Conservation (phyloP, 2,113 vertebrate species). For the Hiodon tergisus region DNA sequence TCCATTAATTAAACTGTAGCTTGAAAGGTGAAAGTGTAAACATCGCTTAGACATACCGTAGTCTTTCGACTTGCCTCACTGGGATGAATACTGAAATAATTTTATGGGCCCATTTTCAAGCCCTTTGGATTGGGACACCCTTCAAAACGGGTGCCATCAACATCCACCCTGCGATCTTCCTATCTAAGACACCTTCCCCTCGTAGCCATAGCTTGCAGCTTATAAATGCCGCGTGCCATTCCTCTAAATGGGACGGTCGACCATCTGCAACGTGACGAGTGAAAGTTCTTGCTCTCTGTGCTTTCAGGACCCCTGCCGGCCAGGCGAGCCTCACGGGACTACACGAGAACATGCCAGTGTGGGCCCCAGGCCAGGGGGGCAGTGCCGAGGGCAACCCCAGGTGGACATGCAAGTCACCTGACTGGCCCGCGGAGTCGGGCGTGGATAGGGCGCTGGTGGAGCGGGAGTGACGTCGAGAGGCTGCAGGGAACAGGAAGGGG, state of each 20-base stretch:
- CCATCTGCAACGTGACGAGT: constrained; percentile 12
- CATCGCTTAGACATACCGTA: no score
- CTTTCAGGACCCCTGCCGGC: neutral
- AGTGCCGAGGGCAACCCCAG: neutral
- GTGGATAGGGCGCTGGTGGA: constrained; percentile 98
- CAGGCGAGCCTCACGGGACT: constrained; percentile 13
- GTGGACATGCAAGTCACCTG: constrained; percentile 95
- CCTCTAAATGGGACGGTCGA: no score
- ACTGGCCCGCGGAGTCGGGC: constrained; percentile 92
- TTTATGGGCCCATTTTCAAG: no score
- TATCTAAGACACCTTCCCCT: no score
- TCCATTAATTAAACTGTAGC: no score
- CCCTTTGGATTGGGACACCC: no score
- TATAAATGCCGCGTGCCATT: neutral
- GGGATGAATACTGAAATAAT: no score
- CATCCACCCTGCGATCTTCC: no score
- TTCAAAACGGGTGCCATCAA: no score
- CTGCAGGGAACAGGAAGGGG: constrained; percentile 87
- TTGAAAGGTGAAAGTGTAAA: no score
- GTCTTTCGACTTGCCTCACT: no score
- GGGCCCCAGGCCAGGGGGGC: neutral
- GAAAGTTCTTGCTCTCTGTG: constrained; percentile 20
- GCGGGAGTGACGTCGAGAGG: constrained; percentile 97
- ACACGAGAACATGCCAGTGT: constrained; percentile 44
- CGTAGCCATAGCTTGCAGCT: no score